These are phyloP conservation scores for Laupala kohalensis DNA, from an alignment of 1,140 invertebrate species.

Conservation along the genomic window DNA sequence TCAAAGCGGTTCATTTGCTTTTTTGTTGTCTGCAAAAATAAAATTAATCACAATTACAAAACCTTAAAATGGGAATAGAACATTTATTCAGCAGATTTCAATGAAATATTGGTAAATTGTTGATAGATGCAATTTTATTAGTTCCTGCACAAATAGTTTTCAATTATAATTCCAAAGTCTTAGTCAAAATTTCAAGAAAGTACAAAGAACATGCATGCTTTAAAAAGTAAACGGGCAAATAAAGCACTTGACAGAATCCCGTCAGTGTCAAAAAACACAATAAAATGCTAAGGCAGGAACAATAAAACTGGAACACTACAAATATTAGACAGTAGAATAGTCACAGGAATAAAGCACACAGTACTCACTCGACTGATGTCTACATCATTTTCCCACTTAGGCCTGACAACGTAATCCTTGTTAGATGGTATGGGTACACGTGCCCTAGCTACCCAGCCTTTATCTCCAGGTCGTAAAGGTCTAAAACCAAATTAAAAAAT, in stretches of 20 bases:
- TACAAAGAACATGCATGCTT: too few relatives aligned
- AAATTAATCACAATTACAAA: background rate
- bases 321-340: too few relatives aligned
- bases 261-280: too few relatives aligned
- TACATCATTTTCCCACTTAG: constrained; percentile 77
- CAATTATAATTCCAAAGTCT: too few relatives aligned
- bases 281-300: too few relatives aligned
- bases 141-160: too few relatives aligned
- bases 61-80: constrained; percentile 12
- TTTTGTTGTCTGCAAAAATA: constrained; percentile 46
- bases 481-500: background rate
- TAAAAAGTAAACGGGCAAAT: too few relatives aligned
- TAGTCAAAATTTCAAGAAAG: too few relatives aligned
- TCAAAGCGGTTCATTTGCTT: constrained; percentile 78
- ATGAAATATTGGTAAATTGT: too few relatives aligned
- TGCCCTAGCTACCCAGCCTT: constrained; percentile 87
- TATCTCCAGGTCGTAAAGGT: constrained; percentile 75
- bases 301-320: too few relatives aligned
- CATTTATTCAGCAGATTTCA: constrained; percentile 11
- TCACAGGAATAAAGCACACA: background rate
- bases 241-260: too few relatives aligned
- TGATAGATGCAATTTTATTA: too few relatives aligned
- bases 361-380: constrained; percentile 63
- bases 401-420: constrained; percentile 92
- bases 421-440: constrained; percentile 88